Evolutionary conservation across 2,113 vertebrate genomes (phyloP).

Genomic region (Antigone vipio): DNA sequence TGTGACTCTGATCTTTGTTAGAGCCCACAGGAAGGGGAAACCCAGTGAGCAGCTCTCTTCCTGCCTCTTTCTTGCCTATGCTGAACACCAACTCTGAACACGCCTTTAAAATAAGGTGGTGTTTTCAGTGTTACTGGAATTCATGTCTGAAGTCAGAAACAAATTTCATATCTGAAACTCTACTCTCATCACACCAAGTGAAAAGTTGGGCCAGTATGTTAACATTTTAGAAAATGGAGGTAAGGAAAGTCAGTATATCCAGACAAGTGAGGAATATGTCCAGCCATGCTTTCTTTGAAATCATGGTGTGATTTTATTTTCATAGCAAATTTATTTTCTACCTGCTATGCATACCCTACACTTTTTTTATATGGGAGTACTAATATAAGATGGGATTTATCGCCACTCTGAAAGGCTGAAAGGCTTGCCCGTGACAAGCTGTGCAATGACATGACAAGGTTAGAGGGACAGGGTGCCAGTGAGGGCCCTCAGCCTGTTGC

Average conservation of each 20-base stretch:
- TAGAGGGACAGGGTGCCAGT: too few relatives aligned
- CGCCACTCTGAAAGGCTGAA: background rate
- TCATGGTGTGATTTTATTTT: background rate
- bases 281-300: background rate
- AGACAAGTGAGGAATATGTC: background rate
- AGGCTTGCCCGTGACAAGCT: too few relatives aligned
- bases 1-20: background rate
- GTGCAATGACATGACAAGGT: too few relatives aligned
- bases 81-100: background rate
- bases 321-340: background rate
- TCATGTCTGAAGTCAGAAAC: background rate
- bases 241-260: background rate
- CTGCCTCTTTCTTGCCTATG: background rate
- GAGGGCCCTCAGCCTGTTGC: too few relatives aligned
- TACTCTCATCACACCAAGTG: accelerated
- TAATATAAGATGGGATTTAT: background rate
- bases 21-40: accelerated
- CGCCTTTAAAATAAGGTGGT: background rate
- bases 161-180: background rate
- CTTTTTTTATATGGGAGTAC: background rate
- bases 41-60: background rate
- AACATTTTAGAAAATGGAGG: background rate
- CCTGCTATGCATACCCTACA: background rate
- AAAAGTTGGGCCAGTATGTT: accelerated
- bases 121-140: background rate